Evolutionary conservation across 2,797 vertebrate genomes (phyloP).

Genomic region (Phoxinus dragarum): DNA sequence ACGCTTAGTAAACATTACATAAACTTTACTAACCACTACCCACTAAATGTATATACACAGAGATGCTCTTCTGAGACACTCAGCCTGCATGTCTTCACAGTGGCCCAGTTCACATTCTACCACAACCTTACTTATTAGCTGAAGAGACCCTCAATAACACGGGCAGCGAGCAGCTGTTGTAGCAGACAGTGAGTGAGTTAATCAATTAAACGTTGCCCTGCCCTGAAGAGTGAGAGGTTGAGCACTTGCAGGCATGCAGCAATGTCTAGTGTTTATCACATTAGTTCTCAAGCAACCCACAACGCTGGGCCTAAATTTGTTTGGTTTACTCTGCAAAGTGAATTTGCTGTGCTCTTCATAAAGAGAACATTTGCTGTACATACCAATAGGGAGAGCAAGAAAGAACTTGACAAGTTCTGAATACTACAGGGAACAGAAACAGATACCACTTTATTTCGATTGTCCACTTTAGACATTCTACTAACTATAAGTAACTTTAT

Average conservation of each 20-base stretch:
- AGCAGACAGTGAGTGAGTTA: slow-evolving; percentile 14
- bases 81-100: not conserved
- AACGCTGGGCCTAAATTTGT: not conserved
- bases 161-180: not conserved
- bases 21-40: no score
- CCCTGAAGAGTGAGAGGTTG: slow-evolving; percentile 8
- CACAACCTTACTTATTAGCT: not conserved
- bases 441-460: no score
- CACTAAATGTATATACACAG: not conserved
- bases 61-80: not conserved
- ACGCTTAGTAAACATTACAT: no score
- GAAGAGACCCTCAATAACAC: slow-evolving; percentile 6
- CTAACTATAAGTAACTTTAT: no score
- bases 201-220: slow-evolving; percentile 23
- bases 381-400: not conserved
- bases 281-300: not conserved
- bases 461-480: no score
- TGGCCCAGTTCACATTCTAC: not conserved
- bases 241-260: not conserved
- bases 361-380: not conserved
- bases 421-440: not conserved
- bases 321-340: slow-evolving; percentile 6
- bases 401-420: not conserved
- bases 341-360: not conserved
- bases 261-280: not conserved